Evolutionary conservation across 1,140 invertebrate species (phyloP).

Genomic region (Probaryconus sp.): DNA sequence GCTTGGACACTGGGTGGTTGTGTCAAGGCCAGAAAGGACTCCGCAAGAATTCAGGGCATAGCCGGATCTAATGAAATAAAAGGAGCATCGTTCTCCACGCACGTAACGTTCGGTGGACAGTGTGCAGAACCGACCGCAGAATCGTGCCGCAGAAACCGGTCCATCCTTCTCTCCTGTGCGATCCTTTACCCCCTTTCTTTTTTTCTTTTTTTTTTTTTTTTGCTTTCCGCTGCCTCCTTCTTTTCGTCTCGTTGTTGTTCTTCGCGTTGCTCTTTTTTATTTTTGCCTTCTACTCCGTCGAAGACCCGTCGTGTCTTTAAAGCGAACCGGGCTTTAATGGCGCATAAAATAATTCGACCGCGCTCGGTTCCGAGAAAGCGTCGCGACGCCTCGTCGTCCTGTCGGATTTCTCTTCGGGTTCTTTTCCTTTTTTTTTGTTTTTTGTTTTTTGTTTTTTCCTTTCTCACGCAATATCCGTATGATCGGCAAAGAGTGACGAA

Average conservation of each 20-base stretch:
- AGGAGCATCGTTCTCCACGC: slow-evolving; percentile 36
- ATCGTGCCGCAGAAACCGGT: slow-evolving; percentile 45
- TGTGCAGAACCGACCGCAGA: slow-evolving; percentile 32
- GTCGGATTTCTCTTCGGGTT: background rate
- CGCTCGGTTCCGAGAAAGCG: too few relatives aligned
- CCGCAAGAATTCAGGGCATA: slow-evolving; percentile 45
- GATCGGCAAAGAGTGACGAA: slow-evolving; percentile 25
- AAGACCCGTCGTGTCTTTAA: slow-evolving; percentile 6
- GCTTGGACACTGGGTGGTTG: slow-evolving; percentile 53
- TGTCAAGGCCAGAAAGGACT: slow-evolving; percentile 58
- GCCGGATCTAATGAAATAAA: slow-evolving; percentile 41
- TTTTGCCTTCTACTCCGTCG: too few relatives aligned
- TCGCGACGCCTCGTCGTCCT: background rate
- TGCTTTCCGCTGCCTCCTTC: background rate
- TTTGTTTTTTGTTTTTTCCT: background rate
- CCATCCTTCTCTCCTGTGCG: too few relatives aligned
- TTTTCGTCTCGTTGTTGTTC: background rate
- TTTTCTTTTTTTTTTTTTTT: background rate
- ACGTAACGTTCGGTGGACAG: slow-evolving; percentile 43
- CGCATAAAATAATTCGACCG: slow-evolving; percentile 11
- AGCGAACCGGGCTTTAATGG: slow-evolving; percentile 9
- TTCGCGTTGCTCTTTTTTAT: too few relatives aligned
- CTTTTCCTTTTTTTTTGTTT: background rate
- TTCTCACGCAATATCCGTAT: too few relatives aligned
- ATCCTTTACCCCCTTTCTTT: slow-evolving; percentile 13